Base-by-base conservation (phyloP, 2,888 invertebrate species). In the Thalpophila matura region DNA sequence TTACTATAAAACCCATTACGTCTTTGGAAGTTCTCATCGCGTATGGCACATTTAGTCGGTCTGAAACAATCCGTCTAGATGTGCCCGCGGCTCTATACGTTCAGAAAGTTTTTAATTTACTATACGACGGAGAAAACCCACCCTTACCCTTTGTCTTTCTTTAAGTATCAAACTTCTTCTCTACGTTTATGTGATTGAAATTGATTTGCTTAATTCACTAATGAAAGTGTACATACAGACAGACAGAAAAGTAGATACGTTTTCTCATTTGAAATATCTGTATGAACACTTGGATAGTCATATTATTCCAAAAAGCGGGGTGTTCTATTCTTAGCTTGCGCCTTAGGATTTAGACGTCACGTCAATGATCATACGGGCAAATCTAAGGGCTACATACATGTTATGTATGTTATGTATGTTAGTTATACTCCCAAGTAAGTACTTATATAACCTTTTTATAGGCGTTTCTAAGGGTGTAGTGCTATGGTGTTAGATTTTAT, bases 401-500 rank as follows among this genome's bases (percentile, higher is more conserved):
- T n/a, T n/a, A n/a, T n/a, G n/a, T n/a, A n/a, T n/a, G n/a, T n/a
- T n/a, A n/a, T n/a, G n/a, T n/a, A n/a, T n/a, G n/a, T n/a, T n/a
- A n/a, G n/a, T n/a, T n/a, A n/a, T n/a, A n/a, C n/a, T n/a, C n/a
- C n/a, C 29, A 33, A 53, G 47, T 38, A 38, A 37, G 31, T 37
- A 47, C 33, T 33, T 14, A 31, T 18, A 42, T 74, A 31, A 42
- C 60, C 50, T 58, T 51, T 74, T 68, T 69, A 68, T 69, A 53
- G 38, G 9, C 51, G 2, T 59, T 43, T 51, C 37, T 68, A 51
- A 68, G 69, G 74, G 69, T 74, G 33, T 59, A 49, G 47, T 45
- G 61, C n/a, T 16, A 53, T 49, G 51, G 47, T 49, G 29, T 69
- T 69, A 53, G 53, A 49, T 74, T 69, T 74, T 74, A 74, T 49